A percentile compares a stretch with the other conserved stretches of the same genome.
These are phyloP conservation scores for Ellobium chinense DNA, from an alignment of 2,888 invertebrate species.

Conservation along the genomic window DNA sequence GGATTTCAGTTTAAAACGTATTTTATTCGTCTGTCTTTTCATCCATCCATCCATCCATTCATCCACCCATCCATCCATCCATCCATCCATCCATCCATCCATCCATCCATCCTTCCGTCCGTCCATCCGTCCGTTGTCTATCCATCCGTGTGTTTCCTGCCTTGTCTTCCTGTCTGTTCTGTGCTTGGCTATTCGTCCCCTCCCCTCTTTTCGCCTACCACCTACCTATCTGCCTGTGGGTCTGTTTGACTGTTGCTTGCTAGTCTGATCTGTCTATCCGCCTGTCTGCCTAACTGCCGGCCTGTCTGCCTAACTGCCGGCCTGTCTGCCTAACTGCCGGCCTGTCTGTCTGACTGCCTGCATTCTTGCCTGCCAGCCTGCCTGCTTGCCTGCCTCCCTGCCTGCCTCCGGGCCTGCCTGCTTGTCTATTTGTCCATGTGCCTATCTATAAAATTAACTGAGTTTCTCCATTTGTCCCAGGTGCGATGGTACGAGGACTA, in stretches of 20 bases:
- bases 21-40: no score
- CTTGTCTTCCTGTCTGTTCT: no score
- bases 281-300: background rate
- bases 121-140: no score
- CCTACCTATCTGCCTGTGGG: background rate
- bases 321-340: background rate
- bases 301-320: background rate
- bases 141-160: no score
- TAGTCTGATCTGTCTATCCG: background rate
- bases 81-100: no score
- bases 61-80: no score
- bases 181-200: no score
- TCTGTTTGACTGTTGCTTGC: no score
- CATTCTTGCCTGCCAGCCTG: background rate
- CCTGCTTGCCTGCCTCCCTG: background rate
- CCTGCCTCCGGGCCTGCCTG: background rate
- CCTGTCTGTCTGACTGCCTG: background rate
- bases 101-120: no score
- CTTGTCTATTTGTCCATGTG: background rate
- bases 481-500: conserved; percentile 66
- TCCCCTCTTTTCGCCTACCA: no score
- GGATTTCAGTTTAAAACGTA: no score
- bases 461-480: conserved; percentile 45
- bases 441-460: background rate
- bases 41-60: no score